phyloP scores from a whole-genome alignment of 2,888 invertebrate genomes.

The Xestia rhomboidea region DNA sequence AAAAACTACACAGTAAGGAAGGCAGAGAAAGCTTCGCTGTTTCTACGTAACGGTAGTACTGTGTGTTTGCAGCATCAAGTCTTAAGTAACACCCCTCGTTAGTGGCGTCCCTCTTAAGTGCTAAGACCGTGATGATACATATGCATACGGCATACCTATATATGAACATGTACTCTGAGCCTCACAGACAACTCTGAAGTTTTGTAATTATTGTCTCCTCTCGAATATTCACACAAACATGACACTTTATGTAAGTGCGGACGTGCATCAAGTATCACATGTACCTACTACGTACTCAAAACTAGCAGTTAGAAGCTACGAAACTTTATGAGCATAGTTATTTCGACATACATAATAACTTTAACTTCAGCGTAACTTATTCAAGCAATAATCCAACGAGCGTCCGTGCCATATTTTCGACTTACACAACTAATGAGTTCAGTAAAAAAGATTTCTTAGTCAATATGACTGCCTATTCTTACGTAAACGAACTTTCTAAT shows the following conservation, averaged over 20 bases:
- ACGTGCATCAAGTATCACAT: constrained; percentile 15
- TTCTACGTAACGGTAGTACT: constrained; percentile 27
- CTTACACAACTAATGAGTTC: constrained; percentile 59
- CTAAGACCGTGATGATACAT: constrained; percentile 59
- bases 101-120: constrained; percentile 53
- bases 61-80: constrained; percentile 37
- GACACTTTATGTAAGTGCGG: constrained; percentile 11
- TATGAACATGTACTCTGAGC: constrained; percentile 5
- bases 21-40: constrained; percentile 30
- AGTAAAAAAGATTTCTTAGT: constrained; percentile 53
- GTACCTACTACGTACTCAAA: constrained; percentile 1
- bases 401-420: constrained; percentile 24
- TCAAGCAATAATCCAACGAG: constrained; percentile 17
- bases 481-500: constrained; percentile 74
- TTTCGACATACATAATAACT: constrained; percentile 8
- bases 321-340: constrained; percentile 29
- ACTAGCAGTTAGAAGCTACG: constrained; percentile 18
- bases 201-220: constrained; percentile 47
- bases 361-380: constrained; percentile 25
- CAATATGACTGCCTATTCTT: constrained; percentile 59
- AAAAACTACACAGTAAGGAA: constrained; percentile 13
- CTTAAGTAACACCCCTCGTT: constrained; percentile 48
- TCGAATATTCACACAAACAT: constrained; percentile 11
- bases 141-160: constrained; percentile 38
- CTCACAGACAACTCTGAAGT: constrained; percentile 8